Conservation (phyloP, 2,888 invertebrate species). For the Strigamia crassipes region DNA sequence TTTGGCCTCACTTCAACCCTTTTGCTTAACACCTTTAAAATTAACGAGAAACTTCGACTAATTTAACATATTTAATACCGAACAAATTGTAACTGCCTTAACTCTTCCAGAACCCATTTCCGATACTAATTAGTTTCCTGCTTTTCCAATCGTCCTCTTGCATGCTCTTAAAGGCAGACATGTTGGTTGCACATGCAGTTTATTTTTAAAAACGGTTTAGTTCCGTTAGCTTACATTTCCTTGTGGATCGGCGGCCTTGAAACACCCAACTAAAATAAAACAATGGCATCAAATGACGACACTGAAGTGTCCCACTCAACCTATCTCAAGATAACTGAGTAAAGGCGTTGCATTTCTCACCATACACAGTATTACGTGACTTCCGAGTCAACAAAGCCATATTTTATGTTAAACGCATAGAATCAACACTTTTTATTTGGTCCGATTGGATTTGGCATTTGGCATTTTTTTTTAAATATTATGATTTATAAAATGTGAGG, state of each 20-base stretch:
- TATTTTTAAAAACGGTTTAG: slow-evolving; percentile 12
- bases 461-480: background rate
- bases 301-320: background rate
- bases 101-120: slow-evolving; percentile 15
- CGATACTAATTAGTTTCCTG: background rate
- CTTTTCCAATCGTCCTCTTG: background rate
- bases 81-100: slow-evolving; percentile 20
- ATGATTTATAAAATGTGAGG: background rate
- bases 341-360: slow-evolving; percentile 7
- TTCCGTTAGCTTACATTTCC: slow-evolving; percentile 11
- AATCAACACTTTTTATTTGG: no score
- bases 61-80: slow-evolving; percentile 18
- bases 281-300: slow-evolving; percentile 6
- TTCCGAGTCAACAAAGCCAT: background rate
- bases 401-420: no score
- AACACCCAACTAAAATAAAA: slow-evolving; percentile 12
- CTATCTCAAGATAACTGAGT: background rate
- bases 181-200: slow-evolving; percentile 22
- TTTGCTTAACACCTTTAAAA: background rate
- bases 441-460: no score
- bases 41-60: background rate
- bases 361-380: background rate
- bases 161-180: slow-evolving; percentile 12
- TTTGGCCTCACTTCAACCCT: background rate
- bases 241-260: slow-evolving; percentile 11